Base-by-base conservation (phyloP, 2,113 vertebrate genomes). In the Tauraco erythrolophus region DNA sequence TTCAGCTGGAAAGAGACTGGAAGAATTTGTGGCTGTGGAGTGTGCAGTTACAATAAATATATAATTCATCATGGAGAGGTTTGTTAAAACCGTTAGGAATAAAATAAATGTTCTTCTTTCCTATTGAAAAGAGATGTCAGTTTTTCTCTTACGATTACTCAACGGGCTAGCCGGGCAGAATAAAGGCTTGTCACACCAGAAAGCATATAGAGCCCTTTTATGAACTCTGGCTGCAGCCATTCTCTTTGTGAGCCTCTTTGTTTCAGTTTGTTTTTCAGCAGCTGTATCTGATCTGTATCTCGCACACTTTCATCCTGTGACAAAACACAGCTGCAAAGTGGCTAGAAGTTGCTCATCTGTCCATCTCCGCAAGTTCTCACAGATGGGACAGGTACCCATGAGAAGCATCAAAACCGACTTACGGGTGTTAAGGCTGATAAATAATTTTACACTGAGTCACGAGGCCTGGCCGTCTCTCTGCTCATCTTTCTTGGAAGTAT, bases 181-280 rank as follows among this genome's bases (percentile, higher is more conserved):
- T 84, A 97, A 94, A 97, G 95, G 88, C 92, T 89, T 78, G 75
- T 96, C 95, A 60, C 95, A 94, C 78, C 74, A 71, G 79, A 86
- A 95, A 95, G 95, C 97, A 95, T 97, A 95, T 96, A 97, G 97
- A 97, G 88, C 96, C 95, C 94, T 91, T 97, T 96, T 96, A 95
- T 96, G 97, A 96, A 97, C 92, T 97, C 94, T 94, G 91, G 92
- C 94, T 97, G 91, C 88, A 92, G 84, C 96, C 93, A 53, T 88
- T 50, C 84, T 92, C 87, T 92, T 96, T 97, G 92, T 88, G 85
- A 93, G 95, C 43, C 66, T 95, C 92, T 96, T 85, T 97, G 94
- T 96, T 93, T 92, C 95, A 90, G 37, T 97, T 97, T 97, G 96
- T 88, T 96, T 95, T 97, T 95, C 95, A 93, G 95, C 92, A 95